phyloP scores from a whole-genome alignment of 2,113 vertebrate species.

The Octodon degus region DNA sequence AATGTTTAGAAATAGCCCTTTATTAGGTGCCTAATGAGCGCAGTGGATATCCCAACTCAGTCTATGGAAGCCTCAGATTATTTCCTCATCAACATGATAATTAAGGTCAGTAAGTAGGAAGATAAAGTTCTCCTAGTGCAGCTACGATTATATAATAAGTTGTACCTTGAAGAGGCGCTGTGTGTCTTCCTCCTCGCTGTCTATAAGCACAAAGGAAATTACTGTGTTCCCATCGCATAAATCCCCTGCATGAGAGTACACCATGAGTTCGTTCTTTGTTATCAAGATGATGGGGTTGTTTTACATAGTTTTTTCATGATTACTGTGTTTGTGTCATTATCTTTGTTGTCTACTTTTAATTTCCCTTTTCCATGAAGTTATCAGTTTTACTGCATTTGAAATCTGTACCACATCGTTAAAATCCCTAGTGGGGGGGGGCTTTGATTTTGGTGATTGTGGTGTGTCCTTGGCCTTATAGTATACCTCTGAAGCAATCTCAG shows the following conservation, averaged over 20 bases:
- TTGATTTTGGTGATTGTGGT: slow-evolving; percentile 64
- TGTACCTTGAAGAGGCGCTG: not conserved
- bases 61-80: slow-evolving; percentile 34
- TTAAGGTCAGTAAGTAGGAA: slow-evolving; percentile 53
- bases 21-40: slow-evolving; percentile 59
- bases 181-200: not conserved
- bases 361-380: slow-evolving; percentile 78
- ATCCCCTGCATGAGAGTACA: slow-evolving; percentile 35
- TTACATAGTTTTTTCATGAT: slow-evolving; percentile 73
- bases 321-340: slow-evolving; percentile 73
- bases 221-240: slow-evolving; percentile 54
- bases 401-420: slow-evolving; percentile 73
- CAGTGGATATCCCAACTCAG: slow-evolving; percentile 47
- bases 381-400: slow-evolving; percentile 67
- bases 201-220: slow-evolving; percentile 66
- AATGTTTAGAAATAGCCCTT: slow-evolving; percentile 63
- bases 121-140: not conserved
- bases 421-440: slow-evolving; percentile 58
- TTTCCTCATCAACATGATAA: slow-evolving; percentile 62
- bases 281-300: slow-evolving; percentile 76
- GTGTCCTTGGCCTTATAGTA: not conserved
- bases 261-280: slow-evolving; percentile 69
- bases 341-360: slow-evolving; percentile 83
- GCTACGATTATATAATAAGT: not conserved
- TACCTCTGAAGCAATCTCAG: slow-evolving; percentile 59